These are phyloP conservation scores for Arothron firmamentum DNA, from an alignment of 2,113 vertebrate genomes.

Conservation along the genomic window DNA sequence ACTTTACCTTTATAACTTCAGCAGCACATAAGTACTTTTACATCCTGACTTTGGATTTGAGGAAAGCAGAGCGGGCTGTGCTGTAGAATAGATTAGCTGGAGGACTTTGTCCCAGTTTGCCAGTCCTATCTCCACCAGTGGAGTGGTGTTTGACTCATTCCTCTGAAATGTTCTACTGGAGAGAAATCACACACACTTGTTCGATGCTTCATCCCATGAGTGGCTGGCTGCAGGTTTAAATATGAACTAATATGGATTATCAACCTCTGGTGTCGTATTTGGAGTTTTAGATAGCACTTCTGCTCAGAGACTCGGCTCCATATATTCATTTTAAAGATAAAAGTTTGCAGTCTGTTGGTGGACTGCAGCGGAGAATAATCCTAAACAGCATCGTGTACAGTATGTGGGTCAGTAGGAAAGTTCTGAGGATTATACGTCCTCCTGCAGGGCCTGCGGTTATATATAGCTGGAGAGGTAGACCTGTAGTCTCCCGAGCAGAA, in stretches of 20 bases:
- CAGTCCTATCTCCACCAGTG: not conserved
- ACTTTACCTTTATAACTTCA: not conserved
- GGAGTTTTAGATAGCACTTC: not conserved
- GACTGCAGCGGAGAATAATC: conserved; percentile 10
- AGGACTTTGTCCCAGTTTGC: not conserved
- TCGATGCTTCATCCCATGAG: conserved; percentile 10
- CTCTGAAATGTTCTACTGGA: conserved; percentile 4
- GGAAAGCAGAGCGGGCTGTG: not conserved
- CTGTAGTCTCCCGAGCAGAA: not conserved
- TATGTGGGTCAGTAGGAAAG: conserved; percentile 31
- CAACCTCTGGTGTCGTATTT: not conserved
- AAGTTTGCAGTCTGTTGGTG: conserved; percentile 7
- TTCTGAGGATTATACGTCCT: conserved; percentile 23
- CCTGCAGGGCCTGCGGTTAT: not conserved
- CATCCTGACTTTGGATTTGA: not conserved
- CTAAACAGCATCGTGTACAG: not conserved
- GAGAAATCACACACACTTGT: not conserved
- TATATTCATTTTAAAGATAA: not conserved
- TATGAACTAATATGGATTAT: conserved; percentile 14
- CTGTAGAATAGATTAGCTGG: not conserved
- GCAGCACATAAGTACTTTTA: not conserved
- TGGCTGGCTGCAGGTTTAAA: not conserved
- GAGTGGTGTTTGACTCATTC: conserved; percentile 2
- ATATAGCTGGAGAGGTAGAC: not conserved
- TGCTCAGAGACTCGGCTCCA: too few species aligned